Conservation (phyloP, 2,888 invertebrate species). For the Amiota communis region DNA sequence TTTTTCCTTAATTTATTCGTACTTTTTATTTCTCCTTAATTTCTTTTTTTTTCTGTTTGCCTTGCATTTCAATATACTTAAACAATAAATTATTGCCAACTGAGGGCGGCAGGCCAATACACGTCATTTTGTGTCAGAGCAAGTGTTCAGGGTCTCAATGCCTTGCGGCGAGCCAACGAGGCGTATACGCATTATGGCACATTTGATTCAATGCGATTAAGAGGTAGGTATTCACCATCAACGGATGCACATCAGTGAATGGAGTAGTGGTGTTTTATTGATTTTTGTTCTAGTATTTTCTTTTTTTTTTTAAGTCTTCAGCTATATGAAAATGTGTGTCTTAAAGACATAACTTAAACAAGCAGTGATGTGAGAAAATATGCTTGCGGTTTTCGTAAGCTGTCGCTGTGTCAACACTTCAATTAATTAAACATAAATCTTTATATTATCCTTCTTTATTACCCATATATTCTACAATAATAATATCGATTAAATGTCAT, state of each 20-base stretch:
- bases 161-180: constrained; percentile 18
- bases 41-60: constrained; percentile 31
- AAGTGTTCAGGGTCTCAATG: neutral
- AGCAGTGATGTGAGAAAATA: neutral
- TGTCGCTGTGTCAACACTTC: constrained; percentile 44
- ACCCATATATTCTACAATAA: neutral
- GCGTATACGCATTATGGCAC: constrained; percentile 15
- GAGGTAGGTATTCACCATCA: no score
- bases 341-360: no score
- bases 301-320: no score
- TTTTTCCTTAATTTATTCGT: no score
- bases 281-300: no score
- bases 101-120: neutral
- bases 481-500: constrained; percentile 3
- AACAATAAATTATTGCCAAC: neutral
- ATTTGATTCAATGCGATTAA: neutral
- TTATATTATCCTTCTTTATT: constrained; percentile 7
- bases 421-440: constrained; percentile 52
- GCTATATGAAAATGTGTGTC: no score
- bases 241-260: no score
- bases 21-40: constrained; percentile 31
- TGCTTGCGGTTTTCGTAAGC: constrained; percentile 8
- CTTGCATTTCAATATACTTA: neutral
- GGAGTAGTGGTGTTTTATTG: no score
- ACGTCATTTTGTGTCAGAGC: neutral